Evolutionary conservation across 2,797 vertebrate genomes (phyloP).

Genomic region (Falco concolor): DNA sequence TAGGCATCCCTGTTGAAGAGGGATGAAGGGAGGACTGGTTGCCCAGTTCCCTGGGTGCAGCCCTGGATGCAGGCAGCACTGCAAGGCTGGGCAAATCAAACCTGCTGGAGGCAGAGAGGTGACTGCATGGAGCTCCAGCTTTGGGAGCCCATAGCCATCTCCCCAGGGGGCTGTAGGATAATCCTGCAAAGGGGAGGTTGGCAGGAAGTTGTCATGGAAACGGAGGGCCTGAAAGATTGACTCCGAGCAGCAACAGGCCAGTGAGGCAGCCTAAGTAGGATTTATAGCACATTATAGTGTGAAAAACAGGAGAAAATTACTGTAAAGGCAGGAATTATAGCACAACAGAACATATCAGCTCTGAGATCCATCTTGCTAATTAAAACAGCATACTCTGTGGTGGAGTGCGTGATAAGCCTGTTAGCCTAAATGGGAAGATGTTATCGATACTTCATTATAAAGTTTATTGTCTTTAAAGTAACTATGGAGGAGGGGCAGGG

Average conservation of each 20-base stretch:
- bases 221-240: conserved; percentile 71
- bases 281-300: conserved; percentile 78
- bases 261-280: conserved; percentile 76
- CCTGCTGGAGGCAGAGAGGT: background rate
- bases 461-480: conserved; percentile 68
- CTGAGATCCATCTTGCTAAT: conserved; percentile 79
- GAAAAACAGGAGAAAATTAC: conserved; percentile 80
- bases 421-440: conserved; percentile 69
- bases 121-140: background rate
- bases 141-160: conserved; percentile 16
- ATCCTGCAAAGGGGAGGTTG: conserved; percentile 44
- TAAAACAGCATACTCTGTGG: conserved; percentile 74
- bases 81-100: background rate
- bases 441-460: conserved; percentile 60
- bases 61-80: background rate
- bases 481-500: background rate
- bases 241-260: conserved; percentile 73
- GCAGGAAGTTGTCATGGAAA: conserved; percentile 72
- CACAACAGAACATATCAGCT: conserved; percentile 76
- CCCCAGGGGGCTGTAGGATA: conserved; percentile 63
- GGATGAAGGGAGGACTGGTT: background rate
- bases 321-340: conserved; percentile 79
- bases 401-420: conserved; percentile 62
- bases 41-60: background rate
- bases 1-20: background rate